Conservation (phyloP, 2,113 vertebrate species). For the Crotalus tigris region DNA sequence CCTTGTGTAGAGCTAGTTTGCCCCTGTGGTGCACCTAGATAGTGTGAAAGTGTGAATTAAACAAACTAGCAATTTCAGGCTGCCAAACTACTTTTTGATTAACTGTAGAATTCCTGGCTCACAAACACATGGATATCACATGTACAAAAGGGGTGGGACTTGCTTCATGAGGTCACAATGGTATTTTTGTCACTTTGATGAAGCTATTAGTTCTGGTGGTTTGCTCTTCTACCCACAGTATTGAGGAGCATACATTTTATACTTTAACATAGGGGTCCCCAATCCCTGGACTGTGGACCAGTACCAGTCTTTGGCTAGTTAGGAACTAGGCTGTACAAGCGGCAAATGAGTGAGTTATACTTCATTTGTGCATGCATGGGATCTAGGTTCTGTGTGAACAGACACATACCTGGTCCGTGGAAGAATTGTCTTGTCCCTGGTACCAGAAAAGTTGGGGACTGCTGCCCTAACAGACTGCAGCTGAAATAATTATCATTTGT, state of each 20-base stretch:
- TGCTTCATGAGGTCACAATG: neutral
- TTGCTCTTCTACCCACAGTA: neutral
- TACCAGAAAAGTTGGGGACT: neutral
- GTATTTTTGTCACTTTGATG: neutral
- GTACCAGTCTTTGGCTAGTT: neutral
- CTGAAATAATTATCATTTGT: conserved; percentile 4
- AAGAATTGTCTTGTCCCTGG: neutral
- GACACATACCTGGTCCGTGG: neutral
- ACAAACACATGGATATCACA: neutral
- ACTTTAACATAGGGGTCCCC: neutral
- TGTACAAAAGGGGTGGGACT: neutral
- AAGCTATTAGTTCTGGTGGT: neutral
- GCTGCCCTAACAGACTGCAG: neutral
- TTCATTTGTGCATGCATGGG: neutral
- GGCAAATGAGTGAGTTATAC: neutral
- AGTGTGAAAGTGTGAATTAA: too few relatives aligned
- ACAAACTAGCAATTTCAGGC: too few relatives aligned
- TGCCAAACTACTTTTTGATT: too few relatives aligned
- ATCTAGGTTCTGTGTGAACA: too few relatives aligned
- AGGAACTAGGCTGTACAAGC: neutral
- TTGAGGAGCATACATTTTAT: neutral
- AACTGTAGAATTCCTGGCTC: too few relatives aligned
- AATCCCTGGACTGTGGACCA: neutral
- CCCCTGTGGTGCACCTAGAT: too few relatives aligned
- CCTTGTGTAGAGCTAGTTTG: too few relatives aligned